Conservation (phyloP, 2,797 vertebrate genomes). For the Dendrocincla tyrannina region DNA sequence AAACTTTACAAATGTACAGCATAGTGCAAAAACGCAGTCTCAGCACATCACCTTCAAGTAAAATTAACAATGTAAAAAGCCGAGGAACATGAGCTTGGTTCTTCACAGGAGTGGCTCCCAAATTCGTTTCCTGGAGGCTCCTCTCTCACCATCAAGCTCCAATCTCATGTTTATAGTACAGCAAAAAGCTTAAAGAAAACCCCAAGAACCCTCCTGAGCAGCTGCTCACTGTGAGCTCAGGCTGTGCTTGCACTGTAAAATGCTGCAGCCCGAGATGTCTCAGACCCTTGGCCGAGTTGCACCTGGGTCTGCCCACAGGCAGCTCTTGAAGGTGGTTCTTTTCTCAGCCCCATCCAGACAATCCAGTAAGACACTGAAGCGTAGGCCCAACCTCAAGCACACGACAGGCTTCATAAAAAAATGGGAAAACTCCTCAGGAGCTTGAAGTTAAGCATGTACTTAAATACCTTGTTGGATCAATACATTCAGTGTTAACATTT, state of each 20-base stretch:
- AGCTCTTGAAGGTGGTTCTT: neutral
- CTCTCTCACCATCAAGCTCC: slow-evolving; percentile 3
- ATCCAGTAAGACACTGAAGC: neutral
- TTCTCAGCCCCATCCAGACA: neutral
- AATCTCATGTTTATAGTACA: slow-evolving; percentile 4
- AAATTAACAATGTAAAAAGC: slow-evolving; percentile 45
- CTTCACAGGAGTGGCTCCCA: neutral
- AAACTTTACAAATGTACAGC: slow-evolving; percentile 78
- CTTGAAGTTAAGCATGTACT: neutral
- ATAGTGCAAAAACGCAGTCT: slow-evolving; percentile 73
- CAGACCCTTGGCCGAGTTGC: neutral
- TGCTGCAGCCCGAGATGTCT: neutral
- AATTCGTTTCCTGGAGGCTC: neutral
- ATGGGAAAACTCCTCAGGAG: neutral
- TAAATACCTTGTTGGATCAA: neutral
- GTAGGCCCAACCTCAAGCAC: neutral
- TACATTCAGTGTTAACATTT: neutral
- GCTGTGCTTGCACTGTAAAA: neutral
- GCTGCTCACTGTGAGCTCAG: neutral
- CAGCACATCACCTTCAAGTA: slow-evolving; percentile 65
- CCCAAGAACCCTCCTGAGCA: neutral
- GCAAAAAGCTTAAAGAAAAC: slow-evolving; percentile 39
- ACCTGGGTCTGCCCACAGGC: neutral
- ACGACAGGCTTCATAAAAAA: neutral
- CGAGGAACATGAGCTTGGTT: neutral